Evolutionary conservation across 2,113 vertebrate genomes (phyloP).

Genomic region (Leucopternis melanops): DNA sequence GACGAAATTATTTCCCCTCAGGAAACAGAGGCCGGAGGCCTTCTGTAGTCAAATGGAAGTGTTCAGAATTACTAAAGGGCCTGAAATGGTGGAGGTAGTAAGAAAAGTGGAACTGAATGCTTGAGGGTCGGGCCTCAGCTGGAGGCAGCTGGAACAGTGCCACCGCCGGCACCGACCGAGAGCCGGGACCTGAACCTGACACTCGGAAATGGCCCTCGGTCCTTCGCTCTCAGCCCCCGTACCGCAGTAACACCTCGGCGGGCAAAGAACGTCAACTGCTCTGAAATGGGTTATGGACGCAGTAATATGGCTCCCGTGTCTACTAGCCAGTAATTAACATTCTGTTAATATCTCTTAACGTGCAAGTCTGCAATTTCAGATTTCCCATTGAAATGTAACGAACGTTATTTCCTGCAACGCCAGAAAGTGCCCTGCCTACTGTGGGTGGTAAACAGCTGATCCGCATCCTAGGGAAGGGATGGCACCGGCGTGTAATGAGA

Average conservation of each 20-base stretch:
- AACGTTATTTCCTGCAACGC: background rate
- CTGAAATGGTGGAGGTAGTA: background rate
- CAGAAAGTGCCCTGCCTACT: background rate
- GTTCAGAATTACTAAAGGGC: background rate
- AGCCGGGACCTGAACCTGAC: background rate
- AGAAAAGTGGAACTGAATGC: background rate
- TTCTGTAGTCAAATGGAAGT: background rate
- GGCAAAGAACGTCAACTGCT: background rate
- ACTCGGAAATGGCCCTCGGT: background rate
- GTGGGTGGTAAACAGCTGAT: background rate
- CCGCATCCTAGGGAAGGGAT: accelerated
- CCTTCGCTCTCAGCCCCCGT: background rate
- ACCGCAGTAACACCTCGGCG: background rate
- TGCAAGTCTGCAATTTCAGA: background rate
- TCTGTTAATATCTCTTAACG: background rate
- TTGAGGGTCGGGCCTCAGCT: background rate
- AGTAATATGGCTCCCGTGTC: background rate
- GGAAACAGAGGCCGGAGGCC: background rate
- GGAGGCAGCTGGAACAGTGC: background rate
- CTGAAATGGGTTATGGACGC: background rate
- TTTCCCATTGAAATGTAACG: background rate
- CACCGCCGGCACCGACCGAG: background rate
- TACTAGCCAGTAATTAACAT: background rate
- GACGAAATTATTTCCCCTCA: background rate
- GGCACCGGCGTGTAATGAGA: background rate